Evolutionary conservation across 2,113 vertebrate species (phyloP).

Genomic region (Orthonyx spaldingii): DNA sequence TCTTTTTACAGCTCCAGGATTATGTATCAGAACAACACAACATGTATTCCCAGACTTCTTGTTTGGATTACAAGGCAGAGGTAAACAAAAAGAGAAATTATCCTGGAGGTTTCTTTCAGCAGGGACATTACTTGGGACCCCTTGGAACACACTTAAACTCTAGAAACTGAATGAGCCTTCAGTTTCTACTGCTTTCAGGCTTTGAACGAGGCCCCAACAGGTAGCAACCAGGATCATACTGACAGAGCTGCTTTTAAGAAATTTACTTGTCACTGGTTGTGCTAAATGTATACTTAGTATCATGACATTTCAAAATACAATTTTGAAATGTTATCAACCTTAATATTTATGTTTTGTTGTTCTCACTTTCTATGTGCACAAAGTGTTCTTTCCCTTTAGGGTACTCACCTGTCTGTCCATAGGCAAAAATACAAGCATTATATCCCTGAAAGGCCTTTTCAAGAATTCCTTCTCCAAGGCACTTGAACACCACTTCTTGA

Average conservation of each 20-base stretch:
- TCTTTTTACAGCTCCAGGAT: background rate
- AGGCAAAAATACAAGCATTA: constrained; percentile 98
- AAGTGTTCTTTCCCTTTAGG: background rate
- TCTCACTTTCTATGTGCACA: background rate
- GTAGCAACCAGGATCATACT: background rate
- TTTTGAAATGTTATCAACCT: background rate
- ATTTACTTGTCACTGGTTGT: background rate
- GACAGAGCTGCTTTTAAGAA: background rate
- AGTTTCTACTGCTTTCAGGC: background rate
- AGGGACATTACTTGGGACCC: background rate
- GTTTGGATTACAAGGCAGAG: background rate
- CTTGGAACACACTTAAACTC: background rate
- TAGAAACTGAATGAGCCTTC: background rate
- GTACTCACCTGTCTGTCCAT: constrained; percentile 93
- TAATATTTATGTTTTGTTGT: background rate
- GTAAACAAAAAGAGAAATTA: background rate
- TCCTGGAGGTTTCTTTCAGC: background rate
- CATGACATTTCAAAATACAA: background rate
- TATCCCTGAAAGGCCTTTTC: constrained; percentile 99
- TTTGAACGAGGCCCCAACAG: background rate
- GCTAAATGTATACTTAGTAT: background rate
- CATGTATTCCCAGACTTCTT: background rate
- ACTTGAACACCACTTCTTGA: constrained; percentile 98
- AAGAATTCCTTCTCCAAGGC: constrained; percentile 98
- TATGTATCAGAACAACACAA: background rate